phyloP scores from a whole-genome alignment of 2,888 invertebrate species.

The Agriopis marginaria region DNA sequence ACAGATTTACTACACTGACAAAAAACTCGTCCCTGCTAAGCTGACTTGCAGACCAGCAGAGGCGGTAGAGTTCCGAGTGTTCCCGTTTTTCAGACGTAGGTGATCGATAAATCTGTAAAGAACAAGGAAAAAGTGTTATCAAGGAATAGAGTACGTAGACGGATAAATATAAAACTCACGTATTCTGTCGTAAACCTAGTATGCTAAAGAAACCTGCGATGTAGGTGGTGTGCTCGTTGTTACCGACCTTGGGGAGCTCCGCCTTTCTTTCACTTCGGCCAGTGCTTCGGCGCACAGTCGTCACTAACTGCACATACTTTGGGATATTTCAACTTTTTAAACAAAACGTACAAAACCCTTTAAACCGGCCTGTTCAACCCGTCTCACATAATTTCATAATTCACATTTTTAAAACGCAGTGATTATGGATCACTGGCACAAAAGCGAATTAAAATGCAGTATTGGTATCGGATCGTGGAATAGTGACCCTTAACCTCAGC shows the following conservation, averaged over 20 bases:
- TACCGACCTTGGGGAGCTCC: constrained; percentile 43
- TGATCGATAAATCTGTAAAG: too few relatives aligned
- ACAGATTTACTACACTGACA: not conserved
- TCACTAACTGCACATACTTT: constrained; percentile 28
- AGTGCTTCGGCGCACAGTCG: constrained; percentile 24
- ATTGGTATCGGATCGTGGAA: constrained; percentile 59
- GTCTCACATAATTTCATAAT: constrained; percentile 46
- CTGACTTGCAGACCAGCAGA: too few relatives aligned
- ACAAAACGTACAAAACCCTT: constrained; percentile 23
- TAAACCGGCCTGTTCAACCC: constrained; percentile 26
- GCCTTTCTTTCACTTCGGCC: constrained; percentile 44
- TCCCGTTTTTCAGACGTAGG: too few relatives aligned
- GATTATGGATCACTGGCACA: constrained; percentile 45
- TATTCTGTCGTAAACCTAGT: constrained; percentile 13
- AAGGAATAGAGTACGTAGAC: not conserved
- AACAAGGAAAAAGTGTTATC: constrained; percentile 9
- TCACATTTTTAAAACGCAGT: constrained; percentile 46
- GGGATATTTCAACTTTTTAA: constrained; percentile 19
- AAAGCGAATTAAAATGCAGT: constrained; percentile 68
- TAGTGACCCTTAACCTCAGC: constrained; percentile 75
- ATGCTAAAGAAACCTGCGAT: constrained; percentile 30
- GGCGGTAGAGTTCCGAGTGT: not conserved
- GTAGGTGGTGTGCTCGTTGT: constrained; percentile 29
- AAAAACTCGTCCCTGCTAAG: not conserved
- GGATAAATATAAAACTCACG: constrained; percentile 10